Evolutionary conservation across 2,888 invertebrate species (phyloP), one percentile per base, ranked within the genome.

Genomic region (Lithosia quadra): DNA sequence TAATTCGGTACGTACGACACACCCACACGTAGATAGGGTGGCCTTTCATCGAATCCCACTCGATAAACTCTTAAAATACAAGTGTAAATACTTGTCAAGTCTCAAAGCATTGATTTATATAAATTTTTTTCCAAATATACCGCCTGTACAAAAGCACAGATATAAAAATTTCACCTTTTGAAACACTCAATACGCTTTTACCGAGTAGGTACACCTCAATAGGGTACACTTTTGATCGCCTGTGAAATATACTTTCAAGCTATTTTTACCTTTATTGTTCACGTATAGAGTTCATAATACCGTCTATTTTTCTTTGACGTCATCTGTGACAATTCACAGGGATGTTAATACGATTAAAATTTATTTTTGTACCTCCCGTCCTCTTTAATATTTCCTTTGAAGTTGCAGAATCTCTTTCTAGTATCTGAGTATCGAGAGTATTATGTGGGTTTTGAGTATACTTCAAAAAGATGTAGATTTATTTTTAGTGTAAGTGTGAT

Each of bases 271-370:
- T 36, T 59, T 53, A 63, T 53, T n/a, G 15, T 15, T n/a, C 1
- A 59, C 22, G 8, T 53, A 53, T 49, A 59, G 58, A 36, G 53
- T 36, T 22, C 2, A 59, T 49, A 63, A 53, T 63, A 53, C 63
- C 56, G 2, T 24, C 22, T 49, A 34, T 21, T n/a, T 22, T 49
- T 9, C 22, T 22, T 5, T 59, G n/a, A 8, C 53, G 49, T 28
- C 68, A 68, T 49, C 67, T 68, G 67, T 24, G 58, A 15, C 49
- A 36, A 34, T 68, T 63, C 63, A 33, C 68, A 68, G n/a, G 63
- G n/a, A 24, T 21, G 28, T 36, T 49, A 39, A 63, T 49, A 36
- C 63, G 53, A 59, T 63, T 63, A 34, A 62, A 49, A n/a, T 24
- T 22, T 66, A 49, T 66, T 67, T 67, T 67, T 21, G 43, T 63